A percentile compares a stretch with the other conserved stretches of the same genome.
These are phyloP conservation scores for Apis dorsata DNA, from an alignment of 1,140 invertebrate species.

Conservation along the genomic window DNA sequence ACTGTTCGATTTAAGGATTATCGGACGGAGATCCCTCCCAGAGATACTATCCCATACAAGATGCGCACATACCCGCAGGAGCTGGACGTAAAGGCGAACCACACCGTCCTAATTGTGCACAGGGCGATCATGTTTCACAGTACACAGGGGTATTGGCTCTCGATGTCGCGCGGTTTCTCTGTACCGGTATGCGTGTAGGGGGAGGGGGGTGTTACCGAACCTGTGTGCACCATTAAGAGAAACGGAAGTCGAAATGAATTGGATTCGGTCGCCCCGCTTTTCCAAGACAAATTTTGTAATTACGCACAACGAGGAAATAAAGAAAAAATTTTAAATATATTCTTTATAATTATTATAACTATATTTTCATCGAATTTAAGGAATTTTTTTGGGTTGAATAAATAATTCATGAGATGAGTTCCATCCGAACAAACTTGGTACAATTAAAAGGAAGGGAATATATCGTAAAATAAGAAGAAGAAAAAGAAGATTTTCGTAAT, in stretches of 20 bases:
- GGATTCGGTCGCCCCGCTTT: background rate
- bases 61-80: constrained; percentile 34
- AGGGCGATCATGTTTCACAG: constrained; percentile 60
- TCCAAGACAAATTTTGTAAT: no score
- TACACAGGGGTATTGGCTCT: constrained; percentile 59
- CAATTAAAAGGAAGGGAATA: no score
- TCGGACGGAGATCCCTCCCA: background rate
- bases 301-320: no score
- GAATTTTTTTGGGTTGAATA: no score
- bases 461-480: no score
- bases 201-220: constrained; percentile 14
- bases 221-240: background rate
- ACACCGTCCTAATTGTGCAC: constrained; percentile 55
- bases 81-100: constrained; percentile 48
- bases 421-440: no score
- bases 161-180: constrained; percentile 47
- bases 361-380: no score
- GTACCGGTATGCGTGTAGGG: constrained; percentile 14
- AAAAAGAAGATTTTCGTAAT: no score
- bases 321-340: no score
- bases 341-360: no score
- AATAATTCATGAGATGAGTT: no score
- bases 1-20: constrained; percentile 48
- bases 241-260: constrained; percentile 24
- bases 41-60: constrained; percentile 7